Percentiles rank a stretch among this genome's conserved stretches.
phyloP scores from a whole-genome alignment of 2,797 vertebrate genomes.

The Sus cebifrons region DNA sequence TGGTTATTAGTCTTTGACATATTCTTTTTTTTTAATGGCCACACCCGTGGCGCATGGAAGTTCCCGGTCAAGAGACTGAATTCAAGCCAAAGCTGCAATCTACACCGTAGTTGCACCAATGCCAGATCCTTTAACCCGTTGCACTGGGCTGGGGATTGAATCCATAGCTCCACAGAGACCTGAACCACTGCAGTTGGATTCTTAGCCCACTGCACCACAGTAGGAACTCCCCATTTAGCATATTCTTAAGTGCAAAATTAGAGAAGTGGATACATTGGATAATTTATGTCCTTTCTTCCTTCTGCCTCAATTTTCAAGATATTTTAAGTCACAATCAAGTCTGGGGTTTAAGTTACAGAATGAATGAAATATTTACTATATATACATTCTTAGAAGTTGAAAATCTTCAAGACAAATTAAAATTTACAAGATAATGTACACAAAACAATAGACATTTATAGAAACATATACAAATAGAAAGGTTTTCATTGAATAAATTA shows the following conservation, averaged over 20 bases:
- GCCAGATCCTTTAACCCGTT: no score
- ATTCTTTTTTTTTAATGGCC: neutral
- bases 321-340: conserved; percentile 55
- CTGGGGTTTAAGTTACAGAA: conserved; percentile 4
- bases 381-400: neutral
- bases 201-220: no score
- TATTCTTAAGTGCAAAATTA: conserved; percentile 7
- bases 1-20: neutral
- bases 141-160: no score
- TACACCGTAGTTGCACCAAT: no score
- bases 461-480: neutral
- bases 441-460: neutral
- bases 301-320: neutral
- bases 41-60: no score
- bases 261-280: neutral
- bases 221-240: no score
- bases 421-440: neutral
- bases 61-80: no score
- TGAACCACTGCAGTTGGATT: no score
- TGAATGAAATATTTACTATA: neutral
- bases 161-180: no score
- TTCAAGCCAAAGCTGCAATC: no score
- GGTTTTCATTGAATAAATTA: neutral
- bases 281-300: conserved; percentile 5
- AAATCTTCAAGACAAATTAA: neutral